phyloP scores from a whole-genome alignment of 2,113 vertebrate species.

The Sapajus apella region DNA sequence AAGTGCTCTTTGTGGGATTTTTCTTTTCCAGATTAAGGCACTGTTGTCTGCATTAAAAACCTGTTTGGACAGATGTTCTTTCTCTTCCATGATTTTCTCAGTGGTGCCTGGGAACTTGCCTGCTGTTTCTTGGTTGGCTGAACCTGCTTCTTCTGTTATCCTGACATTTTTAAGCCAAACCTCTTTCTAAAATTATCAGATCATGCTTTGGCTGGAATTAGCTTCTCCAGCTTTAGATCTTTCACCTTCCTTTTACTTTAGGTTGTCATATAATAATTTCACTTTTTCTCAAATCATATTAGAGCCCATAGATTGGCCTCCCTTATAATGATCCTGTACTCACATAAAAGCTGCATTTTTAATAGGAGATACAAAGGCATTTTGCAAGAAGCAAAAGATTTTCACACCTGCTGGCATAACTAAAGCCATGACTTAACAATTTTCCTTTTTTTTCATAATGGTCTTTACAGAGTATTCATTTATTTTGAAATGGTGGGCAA shows the following conservation, averaged over 20 bases:
- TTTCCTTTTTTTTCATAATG: neutral
- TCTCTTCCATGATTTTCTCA: neutral
- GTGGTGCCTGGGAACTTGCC: neutral
- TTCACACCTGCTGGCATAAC: neutral
- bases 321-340: neutral
- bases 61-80: neutral
- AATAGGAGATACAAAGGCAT: neutral
- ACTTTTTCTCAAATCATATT: neutral
- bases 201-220: neutral
- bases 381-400: neutral
- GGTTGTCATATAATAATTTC: neutral
- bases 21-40: neutral
- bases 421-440: neutral
- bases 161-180: neutral
- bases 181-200: neutral
- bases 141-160: neutral
- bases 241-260: neutral
- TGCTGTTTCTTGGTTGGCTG: neutral
- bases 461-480: neutral
- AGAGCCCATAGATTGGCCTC: neutral
- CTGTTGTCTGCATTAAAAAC: neutral
- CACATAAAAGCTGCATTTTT: neutral
- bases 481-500: neutral
- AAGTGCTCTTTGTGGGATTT: neutral
- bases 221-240: neutral